Base-by-base conservation (phyloP, 23 tunicate genomes). In the Ascidia mentula region DNA sequence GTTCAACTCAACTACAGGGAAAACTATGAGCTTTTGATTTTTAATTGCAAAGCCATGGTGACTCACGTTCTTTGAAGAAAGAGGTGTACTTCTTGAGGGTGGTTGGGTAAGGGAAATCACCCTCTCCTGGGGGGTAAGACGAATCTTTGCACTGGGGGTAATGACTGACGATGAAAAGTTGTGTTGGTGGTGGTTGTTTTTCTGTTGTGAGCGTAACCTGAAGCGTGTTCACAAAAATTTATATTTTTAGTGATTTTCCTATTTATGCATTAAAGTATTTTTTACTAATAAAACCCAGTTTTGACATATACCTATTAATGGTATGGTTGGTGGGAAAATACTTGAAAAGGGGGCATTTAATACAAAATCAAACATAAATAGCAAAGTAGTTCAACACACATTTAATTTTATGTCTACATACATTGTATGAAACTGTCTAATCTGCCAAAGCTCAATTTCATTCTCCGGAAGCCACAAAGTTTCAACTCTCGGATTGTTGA, bases 391-490 rank as follows among this genome's bases (percentile, higher is more conserved):
- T n/a, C n/a, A n/a, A n/a, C n/a, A 12, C 53, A 42, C 15, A 42
- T 42, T 42, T 42, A 42, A 12, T 12, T 42, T 42, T 42, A 42
- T 15, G 24, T 15, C 8, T 20, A 83, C 92, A 80, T 71, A 93
- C 98, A 88, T 75, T 31, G 77, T 61, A 42, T 93, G 89, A 65
- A 93, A 93, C 76, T 93, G 98, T 72, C 92, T 82, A 60, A 93
- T 93, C 84, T 93, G 98, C 98, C 98, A 93, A 61, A 93, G 59
- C 79, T 93, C 87, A 33, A 93, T 61, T 36, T 88, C 76, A 32
- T 93, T 89, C 59, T 93, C 93, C 7, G 87, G 80, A 38, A 93
- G 36, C 98, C 98, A 93, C 69, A 88, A 6, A 31, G 80, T 84
- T 69, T 93, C 83, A 0, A 93, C 98, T 36, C 80, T 80, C 18